Evolutionary conservation across 2,797 vertebrate species (phyloP).

Genomic region (Labroides dimidiatus): DNA sequence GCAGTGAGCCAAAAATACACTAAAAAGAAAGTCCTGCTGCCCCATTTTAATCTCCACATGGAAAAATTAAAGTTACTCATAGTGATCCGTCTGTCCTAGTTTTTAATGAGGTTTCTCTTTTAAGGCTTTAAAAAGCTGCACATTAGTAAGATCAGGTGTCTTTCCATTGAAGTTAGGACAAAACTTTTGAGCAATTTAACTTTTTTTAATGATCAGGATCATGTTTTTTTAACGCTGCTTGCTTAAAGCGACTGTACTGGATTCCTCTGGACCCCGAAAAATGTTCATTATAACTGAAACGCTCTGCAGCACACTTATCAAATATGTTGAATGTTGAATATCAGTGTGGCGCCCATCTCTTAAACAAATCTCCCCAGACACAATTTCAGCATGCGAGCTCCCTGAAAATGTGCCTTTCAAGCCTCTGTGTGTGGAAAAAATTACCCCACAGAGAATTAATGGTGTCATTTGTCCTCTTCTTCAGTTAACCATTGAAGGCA

Average conservation of each 20-base stretch:
- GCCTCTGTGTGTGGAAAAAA: neutral
- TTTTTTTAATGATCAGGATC: constrained; percentile 10
- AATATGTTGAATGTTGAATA: neutral
- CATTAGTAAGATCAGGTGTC: neutral
- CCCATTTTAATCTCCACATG: constrained; percentile 30
- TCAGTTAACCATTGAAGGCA: constrained; percentile 5
- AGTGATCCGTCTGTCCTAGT: constrained; percentile 14
- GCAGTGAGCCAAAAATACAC: constrained; percentile 15
- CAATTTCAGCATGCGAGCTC: neutral
- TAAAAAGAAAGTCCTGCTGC: neutral
- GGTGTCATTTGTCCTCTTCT: neutral
- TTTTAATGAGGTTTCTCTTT: constrained; percentile 18
- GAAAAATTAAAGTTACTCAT: constrained; percentile 20
- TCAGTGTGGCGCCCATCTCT: neutral
- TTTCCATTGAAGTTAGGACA: constrained; percentile 1
- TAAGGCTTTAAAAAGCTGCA: constrained; percentile 11
- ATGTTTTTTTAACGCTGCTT: neutral
- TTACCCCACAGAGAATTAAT: neutral
- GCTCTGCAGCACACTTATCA: neutral
- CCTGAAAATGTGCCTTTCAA: neutral
- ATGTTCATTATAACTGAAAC: constrained; percentile 10
- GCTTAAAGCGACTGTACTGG: neutral
- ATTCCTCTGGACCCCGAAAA: neutral
- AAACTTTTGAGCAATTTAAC: constrained; percentile 5
- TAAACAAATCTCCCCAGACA: neutral